Conservation (phyloP, 2,888 invertebrate species). For the Lycophotia porphyrea region DNA sequence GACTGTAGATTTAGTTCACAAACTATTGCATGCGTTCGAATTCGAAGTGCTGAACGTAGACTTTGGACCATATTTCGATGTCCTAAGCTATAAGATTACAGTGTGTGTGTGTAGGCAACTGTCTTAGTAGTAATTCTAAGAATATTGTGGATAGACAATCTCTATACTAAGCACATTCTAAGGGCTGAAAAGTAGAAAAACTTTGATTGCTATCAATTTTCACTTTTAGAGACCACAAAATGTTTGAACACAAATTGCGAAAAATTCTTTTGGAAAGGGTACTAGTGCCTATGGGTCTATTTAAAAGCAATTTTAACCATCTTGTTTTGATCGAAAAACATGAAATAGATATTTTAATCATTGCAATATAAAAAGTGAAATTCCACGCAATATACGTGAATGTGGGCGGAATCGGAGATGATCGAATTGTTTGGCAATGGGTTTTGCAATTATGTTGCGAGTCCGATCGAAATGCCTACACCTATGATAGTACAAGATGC, state of each 20-base stretch:
- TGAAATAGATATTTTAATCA: conserved; percentile 24
- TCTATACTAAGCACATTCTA: background rate
- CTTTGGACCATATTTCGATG: background rate
- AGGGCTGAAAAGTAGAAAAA: background rate
- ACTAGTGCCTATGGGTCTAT: background rate
- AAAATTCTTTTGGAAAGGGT: background rate
- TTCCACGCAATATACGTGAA: conserved; percentile 55
- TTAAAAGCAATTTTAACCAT: background rate
- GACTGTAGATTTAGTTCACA: conserved; percentile 25
- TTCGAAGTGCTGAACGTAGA: conserved; percentile 2
- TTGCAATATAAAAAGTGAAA: conserved; percentile 42
- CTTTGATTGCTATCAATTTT: background rate
- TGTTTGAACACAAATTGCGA: background rate
- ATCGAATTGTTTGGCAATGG: conserved; percentile 70
- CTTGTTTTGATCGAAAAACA: conserved; percentile 2
- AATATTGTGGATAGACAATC: background rate
- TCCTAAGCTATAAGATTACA: background rate
- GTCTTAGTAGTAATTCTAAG: background rate
- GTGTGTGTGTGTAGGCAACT: background rate
- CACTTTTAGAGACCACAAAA: background rate
- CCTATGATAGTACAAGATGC: conserved; percentile 20
- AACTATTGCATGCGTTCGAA: conserved; percentile 22
- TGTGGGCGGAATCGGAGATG: conserved; percentile 69
- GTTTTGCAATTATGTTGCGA: conserved; percentile 65
- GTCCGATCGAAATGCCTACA: conserved; percentile 35